These are phyloP conservation scores for Paramisgurnus dabryanus DNA, from an alignment of 2,113 vertebrate genomes.

Conservation along the genomic window DNA sequence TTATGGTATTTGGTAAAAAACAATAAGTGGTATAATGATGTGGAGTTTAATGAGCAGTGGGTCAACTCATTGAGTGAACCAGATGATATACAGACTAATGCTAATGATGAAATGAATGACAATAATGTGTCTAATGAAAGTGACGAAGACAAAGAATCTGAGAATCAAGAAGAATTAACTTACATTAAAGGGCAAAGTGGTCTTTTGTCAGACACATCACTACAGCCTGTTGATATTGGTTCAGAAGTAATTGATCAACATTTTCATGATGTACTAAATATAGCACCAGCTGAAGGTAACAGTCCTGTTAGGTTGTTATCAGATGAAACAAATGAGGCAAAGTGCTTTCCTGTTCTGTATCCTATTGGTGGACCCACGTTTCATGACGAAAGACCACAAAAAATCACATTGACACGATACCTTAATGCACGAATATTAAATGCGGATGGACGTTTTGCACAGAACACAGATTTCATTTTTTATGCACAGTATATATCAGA, in stretches of 20 bases:
- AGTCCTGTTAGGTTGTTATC: conserved; percentile 24
- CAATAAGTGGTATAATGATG: conserved; percentile 31
- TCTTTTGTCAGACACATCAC: background rate
- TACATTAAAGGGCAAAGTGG: conserved; percentile 28
- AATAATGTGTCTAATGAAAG: background rate
- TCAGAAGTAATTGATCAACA: conserved; percentile 42
- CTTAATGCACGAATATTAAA: conserved; percentile 37
- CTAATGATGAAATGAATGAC: background rate
- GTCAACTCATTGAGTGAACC: conserved; percentile 12
- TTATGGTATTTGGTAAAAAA: background rate
- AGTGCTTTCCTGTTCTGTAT: conserved; percentile 45
- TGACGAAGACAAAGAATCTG: background rate
- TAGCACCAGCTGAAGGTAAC: conserved; percentile 35
- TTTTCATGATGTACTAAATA: conserved; percentile 23
- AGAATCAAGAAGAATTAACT: conserved; percentile 20
- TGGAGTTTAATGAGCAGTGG: conserved; percentile 34
- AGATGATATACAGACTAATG: background rate
- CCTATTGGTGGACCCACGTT: background rate
- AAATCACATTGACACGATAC: conserved; percentile 23
- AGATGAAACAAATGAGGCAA: conserved; percentile 26
- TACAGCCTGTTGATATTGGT: background rate
- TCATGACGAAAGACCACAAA: conserved; percentile 6
- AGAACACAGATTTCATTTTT: conserved; percentile 38
- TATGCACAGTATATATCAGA: conserved; percentile 47
- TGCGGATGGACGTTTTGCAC: conserved; percentile 45